phyloP scores from a whole-genome alignment of 2,113 vertebrate genomes.

The Campylorhamphus procurvoides region DNA sequence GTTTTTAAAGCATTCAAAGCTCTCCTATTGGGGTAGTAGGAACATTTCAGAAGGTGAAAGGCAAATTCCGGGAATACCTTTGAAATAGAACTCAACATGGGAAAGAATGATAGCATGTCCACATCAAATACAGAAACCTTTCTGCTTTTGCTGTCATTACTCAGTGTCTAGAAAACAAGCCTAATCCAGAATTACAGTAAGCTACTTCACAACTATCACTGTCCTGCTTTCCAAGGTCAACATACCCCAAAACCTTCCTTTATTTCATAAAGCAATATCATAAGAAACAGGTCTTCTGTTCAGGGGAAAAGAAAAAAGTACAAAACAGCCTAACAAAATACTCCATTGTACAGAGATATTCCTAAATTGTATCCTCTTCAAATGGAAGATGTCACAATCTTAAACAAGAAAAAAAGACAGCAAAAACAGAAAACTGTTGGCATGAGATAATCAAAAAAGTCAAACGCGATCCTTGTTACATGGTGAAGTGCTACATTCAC shows the following conservation, averaged over 20 bases:
- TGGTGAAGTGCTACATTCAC: background rate
- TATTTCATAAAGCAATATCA: background rate
- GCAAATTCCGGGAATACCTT: background rate
- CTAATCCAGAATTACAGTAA: background rate
- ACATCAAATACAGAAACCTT: background rate
- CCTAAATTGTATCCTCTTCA: background rate
- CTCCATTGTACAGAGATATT: background rate
- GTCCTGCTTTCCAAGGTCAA: background rate
- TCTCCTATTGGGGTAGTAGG: background rate
- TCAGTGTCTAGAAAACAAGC: background rate
- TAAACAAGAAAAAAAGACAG: background rate
- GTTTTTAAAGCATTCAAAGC: background rate
- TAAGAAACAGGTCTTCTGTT: rapidly evolving
- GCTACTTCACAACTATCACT: background rate
- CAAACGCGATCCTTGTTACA: background rate
- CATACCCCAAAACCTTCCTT: rapidly evolving
- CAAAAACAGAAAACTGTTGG: background rate
- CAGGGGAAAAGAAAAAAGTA: background rate
- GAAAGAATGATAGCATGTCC: background rate
- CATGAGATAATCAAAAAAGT: background rate
- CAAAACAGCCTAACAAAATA: background rate
- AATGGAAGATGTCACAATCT: background rate
- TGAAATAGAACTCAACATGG: background rate
- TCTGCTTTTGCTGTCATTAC: background rate
- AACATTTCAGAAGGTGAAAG: background rate